These are phyloP conservation scores for Hemicentrotus pulcherrimus DNA, from an alignment of 35 echinoderm and acorn worm genomes.

Conservation along the genomic window DNA sequence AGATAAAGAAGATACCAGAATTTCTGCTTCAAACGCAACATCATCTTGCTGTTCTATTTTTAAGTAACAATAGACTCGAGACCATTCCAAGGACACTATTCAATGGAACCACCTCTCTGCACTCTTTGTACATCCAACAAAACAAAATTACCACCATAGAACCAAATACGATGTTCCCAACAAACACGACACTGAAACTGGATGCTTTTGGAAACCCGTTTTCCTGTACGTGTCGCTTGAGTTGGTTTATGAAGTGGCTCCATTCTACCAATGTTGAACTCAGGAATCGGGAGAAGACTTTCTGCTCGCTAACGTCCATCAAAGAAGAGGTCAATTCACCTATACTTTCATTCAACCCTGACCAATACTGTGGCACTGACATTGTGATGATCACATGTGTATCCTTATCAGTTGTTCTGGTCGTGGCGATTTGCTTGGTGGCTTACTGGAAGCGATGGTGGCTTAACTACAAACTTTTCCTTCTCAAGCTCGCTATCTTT, in stretches of 20 bases:
- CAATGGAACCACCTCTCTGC: not conserved
- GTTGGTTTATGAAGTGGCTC: conserved; percentile 6
- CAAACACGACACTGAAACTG: not conserved
- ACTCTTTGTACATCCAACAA: not conserved
- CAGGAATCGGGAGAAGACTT: not conserved
- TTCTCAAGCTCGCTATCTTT: conserved; percentile 3
- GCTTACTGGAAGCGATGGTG: conserved; percentile 11
- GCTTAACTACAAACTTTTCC: conserved; percentile 17
- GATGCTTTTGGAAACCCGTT: not conserved
- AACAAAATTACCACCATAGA: not conserved
- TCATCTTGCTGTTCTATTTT: not conserved
- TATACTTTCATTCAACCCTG: not conserved
- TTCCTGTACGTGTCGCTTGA: not conserved
- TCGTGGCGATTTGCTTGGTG: not conserved
- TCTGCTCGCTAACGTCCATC: not conserved
- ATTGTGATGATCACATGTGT: not conserved
- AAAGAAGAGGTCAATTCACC: not conserved
- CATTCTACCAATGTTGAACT: not conserved
- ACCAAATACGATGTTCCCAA: not conserved
- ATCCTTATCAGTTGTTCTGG: not conserved
- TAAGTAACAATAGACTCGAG: not conserved
- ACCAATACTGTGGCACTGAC: not conserved
- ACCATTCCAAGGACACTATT: not conserved
- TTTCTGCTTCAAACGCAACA: not conserved
- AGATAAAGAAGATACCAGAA: not conserved